Evolutionary conservation across 2,113 vertebrate species (phyloP).

Genomic region (Clarias gariepinus): DNA sequence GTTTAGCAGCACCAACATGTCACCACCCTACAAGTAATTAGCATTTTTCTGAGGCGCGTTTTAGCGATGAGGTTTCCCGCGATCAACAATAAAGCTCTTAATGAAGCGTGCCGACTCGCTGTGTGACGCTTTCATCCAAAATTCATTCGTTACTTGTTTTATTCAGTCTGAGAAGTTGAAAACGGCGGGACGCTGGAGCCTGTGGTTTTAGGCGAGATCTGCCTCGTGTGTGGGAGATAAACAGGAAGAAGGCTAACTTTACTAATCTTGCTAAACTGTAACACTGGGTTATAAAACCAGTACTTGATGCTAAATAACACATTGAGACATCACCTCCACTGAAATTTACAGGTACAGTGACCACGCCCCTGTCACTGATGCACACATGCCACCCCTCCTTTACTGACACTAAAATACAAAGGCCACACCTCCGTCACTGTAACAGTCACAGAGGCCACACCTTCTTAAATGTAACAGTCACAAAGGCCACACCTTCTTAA

Average conservation of each 20-base stretch:
- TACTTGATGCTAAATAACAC: background rate
- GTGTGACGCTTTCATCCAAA: constrained; percentile 76
- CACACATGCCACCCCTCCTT: background rate
- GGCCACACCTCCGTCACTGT: background rate
- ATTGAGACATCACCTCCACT: too few species aligned
- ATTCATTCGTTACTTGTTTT: constrained; percentile 80
- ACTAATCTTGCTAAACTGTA: background rate
- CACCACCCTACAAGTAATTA: constrained; percentile 65
- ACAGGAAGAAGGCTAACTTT: background rate
- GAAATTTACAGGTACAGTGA: background rate
- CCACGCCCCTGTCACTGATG: background rate
- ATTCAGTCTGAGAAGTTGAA: constrained; percentile 75
- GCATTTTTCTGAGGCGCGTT: constrained; percentile 56
- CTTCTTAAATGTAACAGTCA: background rate
- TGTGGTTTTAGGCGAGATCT: constrained; percentile 58
- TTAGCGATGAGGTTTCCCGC: constrained; percentile 67
- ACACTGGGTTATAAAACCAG: background rate
- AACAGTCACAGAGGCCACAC: background rate
- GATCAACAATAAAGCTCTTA: constrained; percentile 78
- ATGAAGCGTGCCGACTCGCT: constrained; percentile 70
- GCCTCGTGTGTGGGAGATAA: background rate
- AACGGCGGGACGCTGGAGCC: constrained; percentile 63
- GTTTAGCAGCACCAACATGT: constrained; percentile 68
- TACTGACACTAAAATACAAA: background rate
- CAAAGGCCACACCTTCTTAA: background rate